Evolutionary conservation across 2,888 invertebrate genomes (phyloP).

Genomic region (Heliconius hortense): DNA sequence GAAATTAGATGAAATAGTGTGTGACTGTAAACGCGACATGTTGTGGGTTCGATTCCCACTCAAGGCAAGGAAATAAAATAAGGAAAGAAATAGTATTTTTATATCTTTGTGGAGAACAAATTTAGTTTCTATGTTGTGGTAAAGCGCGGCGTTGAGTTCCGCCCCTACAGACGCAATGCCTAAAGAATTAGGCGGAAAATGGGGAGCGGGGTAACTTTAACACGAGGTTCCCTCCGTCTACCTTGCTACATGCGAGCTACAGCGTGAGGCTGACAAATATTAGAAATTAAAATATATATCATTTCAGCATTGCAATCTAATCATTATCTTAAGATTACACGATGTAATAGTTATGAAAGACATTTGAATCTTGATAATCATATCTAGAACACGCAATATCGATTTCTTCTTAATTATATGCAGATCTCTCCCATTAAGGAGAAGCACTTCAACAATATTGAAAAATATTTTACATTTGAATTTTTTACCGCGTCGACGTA

Average conservation of each 20-base stretch:
- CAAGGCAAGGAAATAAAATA: no score
- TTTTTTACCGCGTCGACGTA: neutral
- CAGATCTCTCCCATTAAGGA: constrained; percentile 36
- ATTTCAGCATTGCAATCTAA: constrained; percentile 14
- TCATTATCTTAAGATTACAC: constrained; percentile 22
- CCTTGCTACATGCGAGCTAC: neutral
- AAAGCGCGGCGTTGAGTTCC: neutral
- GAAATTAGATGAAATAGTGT: no score
- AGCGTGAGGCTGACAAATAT: neutral
- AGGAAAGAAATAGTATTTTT: no score
- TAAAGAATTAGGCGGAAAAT: neutral
- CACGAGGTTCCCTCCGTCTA: neutral
- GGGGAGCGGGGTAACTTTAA: neutral
- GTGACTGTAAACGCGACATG: no score
- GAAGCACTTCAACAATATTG: constrained; percentile 20
- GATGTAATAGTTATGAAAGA: constrained; percentile 32
- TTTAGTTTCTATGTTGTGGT: no score
- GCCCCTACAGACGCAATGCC: no score
- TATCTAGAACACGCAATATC: constrained; percentile 28
- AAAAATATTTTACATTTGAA: constrained; percentile 22
- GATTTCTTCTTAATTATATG: constrained; percentile 39
- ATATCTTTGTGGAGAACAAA: no score
- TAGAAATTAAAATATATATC: neutral
- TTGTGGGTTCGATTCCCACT: no score
- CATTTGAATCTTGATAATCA: constrained; percentile 24